Evolutionary conservation across 2,888 invertebrate genomes (phyloP).

Genomic region (Cinara cedri): DNA sequence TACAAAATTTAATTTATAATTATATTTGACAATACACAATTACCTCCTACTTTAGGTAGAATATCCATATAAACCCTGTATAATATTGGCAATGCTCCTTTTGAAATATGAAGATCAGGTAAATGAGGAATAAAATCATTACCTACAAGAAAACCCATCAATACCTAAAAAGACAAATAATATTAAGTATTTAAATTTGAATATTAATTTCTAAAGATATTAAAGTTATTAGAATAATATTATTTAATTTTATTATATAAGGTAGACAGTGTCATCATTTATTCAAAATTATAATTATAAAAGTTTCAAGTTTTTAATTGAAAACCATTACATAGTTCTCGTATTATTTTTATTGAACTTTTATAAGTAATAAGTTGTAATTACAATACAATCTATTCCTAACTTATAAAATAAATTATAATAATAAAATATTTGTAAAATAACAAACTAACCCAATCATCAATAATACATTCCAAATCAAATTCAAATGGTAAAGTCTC

Average conservation of each 20-base stretch:
- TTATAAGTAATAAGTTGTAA: not conserved
- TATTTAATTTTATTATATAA: not conserved
- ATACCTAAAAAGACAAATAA: conserved; percentile 65
- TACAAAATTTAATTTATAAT: not conserved
- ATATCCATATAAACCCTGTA: conserved; percentile 88
- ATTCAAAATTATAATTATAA: too few relatives aligned
- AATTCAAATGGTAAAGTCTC: conserved; percentile 72
- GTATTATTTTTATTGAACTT: too few relatives aligned
- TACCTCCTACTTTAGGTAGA: conserved; percentile 84
- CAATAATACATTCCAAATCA: conserved; percentile 89
- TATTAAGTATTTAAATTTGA: not conserved
- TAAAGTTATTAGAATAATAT: too few relatives aligned
- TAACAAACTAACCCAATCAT: conserved; percentile 83
- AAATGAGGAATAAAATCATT: conserved; percentile 98
- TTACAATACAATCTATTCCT: not conserved
- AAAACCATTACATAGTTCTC: too few relatives aligned
- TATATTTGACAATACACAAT: conserved; percentile 60
- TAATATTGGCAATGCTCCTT: conserved; percentile 84
- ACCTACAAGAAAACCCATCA: conserved; percentile 96
- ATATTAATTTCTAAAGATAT: not conserved
- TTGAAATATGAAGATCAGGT: conserved; percentile 91
- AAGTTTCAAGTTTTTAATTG: too few relatives aligned
- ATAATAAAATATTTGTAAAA: not conserved
- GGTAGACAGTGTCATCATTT: too few relatives aligned
- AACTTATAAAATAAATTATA: too few relatives aligned